Conservation (phyloP, 2,888 invertebrate genomes). For the Bugulina stolonifera region DNA sequence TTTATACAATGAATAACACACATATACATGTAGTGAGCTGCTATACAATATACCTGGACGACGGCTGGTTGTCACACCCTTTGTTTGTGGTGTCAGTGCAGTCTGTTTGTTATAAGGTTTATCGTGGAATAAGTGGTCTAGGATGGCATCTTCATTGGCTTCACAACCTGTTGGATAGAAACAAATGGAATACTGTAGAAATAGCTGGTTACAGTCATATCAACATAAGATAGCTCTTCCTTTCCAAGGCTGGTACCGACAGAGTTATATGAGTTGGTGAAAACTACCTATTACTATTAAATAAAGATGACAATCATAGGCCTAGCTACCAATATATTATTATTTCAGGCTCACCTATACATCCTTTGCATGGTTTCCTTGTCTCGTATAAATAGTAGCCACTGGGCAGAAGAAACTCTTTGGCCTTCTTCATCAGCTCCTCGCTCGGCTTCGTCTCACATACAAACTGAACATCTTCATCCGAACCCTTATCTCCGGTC, state of each 20-base stretch:
- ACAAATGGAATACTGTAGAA: not conserved
- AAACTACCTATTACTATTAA: no score
- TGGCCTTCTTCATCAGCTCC: conserved; percentile 41
- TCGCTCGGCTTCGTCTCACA: conserved; percentile 37
- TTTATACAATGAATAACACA: no score
- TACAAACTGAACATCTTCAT: conserved; percentile 39
- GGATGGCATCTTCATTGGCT: not conserved
- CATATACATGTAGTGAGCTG: no score
- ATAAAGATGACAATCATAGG: no score
- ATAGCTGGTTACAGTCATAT: no score
- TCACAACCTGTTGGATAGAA: conserved; percentile 4
- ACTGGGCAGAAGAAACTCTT: conserved; percentile 42
- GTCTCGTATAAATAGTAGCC: conserved; percentile 47
- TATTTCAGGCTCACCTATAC: conserved; percentile 47
- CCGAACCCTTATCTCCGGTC: not conserved
- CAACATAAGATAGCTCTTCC: no score
- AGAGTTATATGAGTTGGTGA: no score
- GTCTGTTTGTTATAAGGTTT: not conserved
- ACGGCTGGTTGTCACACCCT: not conserved
- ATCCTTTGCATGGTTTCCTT: conserved; percentile 45
- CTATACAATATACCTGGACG: no score
- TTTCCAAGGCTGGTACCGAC: no score
- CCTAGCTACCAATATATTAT: no score
- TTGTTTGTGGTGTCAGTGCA: not conserved
- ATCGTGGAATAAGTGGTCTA: conserved; percentile 14